Conservation (phyloP, 2,888 invertebrate genomes). For the Cordylochernes scorpioides region DNA sequence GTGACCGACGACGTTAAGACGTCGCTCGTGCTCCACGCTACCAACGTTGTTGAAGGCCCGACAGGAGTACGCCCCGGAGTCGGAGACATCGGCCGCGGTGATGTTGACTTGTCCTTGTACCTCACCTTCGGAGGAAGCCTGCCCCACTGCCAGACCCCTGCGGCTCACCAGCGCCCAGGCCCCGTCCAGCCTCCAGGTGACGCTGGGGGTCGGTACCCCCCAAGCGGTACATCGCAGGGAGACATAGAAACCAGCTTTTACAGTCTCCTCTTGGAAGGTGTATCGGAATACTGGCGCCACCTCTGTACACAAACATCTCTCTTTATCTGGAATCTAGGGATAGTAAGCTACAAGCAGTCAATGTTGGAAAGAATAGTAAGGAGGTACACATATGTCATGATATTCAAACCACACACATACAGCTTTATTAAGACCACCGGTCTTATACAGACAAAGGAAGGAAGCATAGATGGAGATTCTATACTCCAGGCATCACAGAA, state of each 20-base stretch:
- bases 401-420: too few relatives aligned
- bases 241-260: conserved; percentile 11
- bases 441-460: too few relatives aligned
- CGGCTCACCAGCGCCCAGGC: conserved; percentile 9
- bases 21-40: conserved; percentile 7
- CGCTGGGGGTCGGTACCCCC: conserved; percentile 13
- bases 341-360: too few relatives aligned
- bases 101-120: conserved; percentile 11
- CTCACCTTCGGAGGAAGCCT: conserved; percentile 5
- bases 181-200: conserved; percentile 13
- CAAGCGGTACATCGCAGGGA: conserved; percentile 11
- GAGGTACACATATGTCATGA: too few relatives aligned
- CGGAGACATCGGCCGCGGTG: conserved; percentile 11
- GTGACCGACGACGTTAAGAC: conserved; percentile 14
- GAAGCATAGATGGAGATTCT: too few relatives aligned
- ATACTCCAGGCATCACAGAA: too few relatives aligned
- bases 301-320: conserved; percentile 18
- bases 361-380: too few relatives aligned
- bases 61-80: conserved; percentile 15
- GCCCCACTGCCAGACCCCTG: conserved; percentile 11
- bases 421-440: too few relatives aligned
- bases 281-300: conserved; percentile 19
- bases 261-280: conserved; percentile 13
- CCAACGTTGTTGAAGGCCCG: conserved; percentile 14
- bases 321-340: too few relatives aligned